A percentile compares a stretch with the other conserved stretches of the same genome.
phyloP scores from a whole-genome alignment of 2,797 vertebrate species.

The Sebastes taczanowskii region DNA sequence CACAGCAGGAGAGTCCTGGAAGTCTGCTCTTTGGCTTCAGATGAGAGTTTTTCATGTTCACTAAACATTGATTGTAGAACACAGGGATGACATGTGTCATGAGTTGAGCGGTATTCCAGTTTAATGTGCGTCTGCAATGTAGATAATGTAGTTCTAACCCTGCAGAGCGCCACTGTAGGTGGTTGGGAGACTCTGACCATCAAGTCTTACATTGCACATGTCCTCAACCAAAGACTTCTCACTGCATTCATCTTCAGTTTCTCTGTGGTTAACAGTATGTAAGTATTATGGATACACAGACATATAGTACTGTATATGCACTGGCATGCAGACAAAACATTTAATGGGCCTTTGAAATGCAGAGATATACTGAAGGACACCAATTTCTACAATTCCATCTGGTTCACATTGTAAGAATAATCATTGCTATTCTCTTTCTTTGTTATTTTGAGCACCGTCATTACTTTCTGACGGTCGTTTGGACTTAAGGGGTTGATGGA shows the following conservation, averaged over 20 bases:
- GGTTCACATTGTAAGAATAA: slow-evolving; percentile 43
- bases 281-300: not conserved
- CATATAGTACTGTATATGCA: not conserved
- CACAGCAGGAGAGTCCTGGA: slow-evolving; percentile 18
- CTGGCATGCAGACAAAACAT: not conserved
- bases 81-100: slow-evolving; percentile 1
- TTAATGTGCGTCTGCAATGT: slow-evolving; percentile 22
- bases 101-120: slow-evolving; percentile 22
- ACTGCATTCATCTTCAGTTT: slow-evolving; percentile 1
- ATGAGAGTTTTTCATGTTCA: slow-evolving; percentile 12
- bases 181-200: slow-evolving; percentile 17
- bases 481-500: slow-evolving; percentile 34
- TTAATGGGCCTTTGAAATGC: slow-evolving; percentile 27
- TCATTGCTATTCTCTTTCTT: slow-evolving; percentile 2
- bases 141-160: slow-evolving; percentile 17
- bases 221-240: slow-evolving; percentile 5
- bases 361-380: slow-evolving; percentile 28
- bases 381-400: slow-evolving; percentile 49
- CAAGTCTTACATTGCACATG: slow-evolving; percentile 24
- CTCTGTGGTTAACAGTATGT: slow-evolving; percentile 3
- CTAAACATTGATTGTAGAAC: not conserved
- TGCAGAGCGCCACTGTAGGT: slow-evolving; percentile 4
- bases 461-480: slow-evolving; percentile 49
- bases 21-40: not conserved
- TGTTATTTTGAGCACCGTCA: slow-evolving; percentile 31